Conservation (phyloP, 2,888 invertebrate species). For the Drosophila fungiperda region DNA sequence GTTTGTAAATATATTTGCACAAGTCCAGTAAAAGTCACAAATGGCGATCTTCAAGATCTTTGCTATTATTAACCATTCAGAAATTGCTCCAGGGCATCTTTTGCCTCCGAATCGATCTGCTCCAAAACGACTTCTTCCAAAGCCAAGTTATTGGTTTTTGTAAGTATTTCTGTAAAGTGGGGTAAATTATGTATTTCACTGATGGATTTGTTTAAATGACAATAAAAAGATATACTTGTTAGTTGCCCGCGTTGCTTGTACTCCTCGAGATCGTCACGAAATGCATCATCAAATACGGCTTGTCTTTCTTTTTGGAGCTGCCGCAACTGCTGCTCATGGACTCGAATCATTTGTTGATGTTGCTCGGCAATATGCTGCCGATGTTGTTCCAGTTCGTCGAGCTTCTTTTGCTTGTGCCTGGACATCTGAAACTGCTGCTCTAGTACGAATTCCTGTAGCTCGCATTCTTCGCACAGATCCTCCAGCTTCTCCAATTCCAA, state of each 20-base stretch:
- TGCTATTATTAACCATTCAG: constrained; percentile 85
- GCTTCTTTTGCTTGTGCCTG: constrained; percentile 88
- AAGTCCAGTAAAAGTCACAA: constrained; percentile 61
- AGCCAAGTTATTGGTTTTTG: constrained; percentile 82
- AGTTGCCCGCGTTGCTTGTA: constrained; percentile 88
- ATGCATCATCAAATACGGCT: constrained; percentile 89
- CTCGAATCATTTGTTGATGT: constrained; percentile 87
- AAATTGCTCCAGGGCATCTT: constrained; percentile 88
- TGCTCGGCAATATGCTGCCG: constrained; percentile 86
- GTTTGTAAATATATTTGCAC: not conserved
- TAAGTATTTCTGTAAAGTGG: constrained; percentile 68
- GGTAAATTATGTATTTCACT: not conserved
- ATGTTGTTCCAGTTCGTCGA: constrained; percentile 86
- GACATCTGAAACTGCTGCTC: constrained; percentile 88
- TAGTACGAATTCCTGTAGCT: constrained; percentile 88
- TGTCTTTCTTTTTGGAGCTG: constrained; percentile 88
- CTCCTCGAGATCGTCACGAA: constrained; percentile 88
- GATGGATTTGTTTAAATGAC: not conserved
- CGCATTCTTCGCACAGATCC: constrained; percentile 88
- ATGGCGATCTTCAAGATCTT: constrained; percentile 5
- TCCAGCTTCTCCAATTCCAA: constrained; percentile 87
- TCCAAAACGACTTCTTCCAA: constrained; percentile 89
- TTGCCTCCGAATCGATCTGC: constrained; percentile 86
- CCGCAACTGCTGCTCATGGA: constrained; percentile 87
- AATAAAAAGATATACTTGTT: constrained; percentile 85